Evolutionary conservation across 2,113 vertebrate species (phyloP).

Genomic region (Lathamus discolor): DNA sequence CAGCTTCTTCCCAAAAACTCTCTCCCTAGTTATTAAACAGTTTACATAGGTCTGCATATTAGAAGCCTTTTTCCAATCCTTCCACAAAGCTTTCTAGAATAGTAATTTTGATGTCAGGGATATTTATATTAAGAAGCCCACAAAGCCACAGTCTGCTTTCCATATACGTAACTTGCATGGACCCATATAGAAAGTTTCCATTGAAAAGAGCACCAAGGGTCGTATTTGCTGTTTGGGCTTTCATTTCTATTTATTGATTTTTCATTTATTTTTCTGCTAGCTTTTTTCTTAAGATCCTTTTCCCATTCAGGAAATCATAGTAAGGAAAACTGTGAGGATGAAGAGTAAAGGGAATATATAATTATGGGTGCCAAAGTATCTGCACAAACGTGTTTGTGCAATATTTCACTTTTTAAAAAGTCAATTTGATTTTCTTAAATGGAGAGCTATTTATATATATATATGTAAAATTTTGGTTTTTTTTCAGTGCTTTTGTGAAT

Average conservation of each 20-base stretch:
- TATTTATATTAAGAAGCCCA: slow-evolving; percentile 52
- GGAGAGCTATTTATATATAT: background rate
- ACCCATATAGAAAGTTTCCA: slow-evolving; percentile 1
- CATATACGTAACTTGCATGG: background rate
- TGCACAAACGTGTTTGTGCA: background rate
- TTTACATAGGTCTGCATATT: background rate
- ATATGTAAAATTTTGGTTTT: background rate
- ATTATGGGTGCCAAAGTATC: background rate
- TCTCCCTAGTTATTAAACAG: slow-evolving; percentile 15
- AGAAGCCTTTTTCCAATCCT: slow-evolving; percentile 29
- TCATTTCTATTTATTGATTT: background rate
- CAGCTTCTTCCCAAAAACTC: background rate
- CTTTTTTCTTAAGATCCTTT: background rate
- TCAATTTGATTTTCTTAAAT: background rate
- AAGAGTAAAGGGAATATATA: background rate
- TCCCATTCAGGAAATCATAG: background rate
- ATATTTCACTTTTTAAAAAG: background rate
- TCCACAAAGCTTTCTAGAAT: slow-evolving; percentile 33
- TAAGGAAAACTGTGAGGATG: background rate
- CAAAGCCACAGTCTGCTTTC: slow-evolving; percentile 52
- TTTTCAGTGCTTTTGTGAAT: background rate
- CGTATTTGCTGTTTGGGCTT: background rate
- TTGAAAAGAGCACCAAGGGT: background rate
- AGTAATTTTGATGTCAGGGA: slow-evolving; percentile 54
- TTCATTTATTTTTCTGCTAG: background rate